Evolutionary conservation across 2,797 vertebrate genomes (phyloP).

Genomic region (Diglossa cyanea): DNA sequence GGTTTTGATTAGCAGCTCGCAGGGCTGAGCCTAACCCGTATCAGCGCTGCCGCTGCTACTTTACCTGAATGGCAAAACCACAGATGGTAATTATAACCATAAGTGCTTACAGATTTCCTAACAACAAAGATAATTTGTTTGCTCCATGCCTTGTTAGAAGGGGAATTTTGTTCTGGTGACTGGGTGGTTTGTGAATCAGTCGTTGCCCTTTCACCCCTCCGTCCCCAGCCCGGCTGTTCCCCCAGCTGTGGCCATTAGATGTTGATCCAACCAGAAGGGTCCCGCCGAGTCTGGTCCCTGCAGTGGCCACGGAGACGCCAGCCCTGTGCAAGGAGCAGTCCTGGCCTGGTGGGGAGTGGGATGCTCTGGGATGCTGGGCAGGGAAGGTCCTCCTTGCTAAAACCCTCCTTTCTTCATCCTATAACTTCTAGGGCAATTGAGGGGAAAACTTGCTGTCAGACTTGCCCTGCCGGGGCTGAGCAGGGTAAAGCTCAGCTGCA

Average conservation of each 20-base stretch:
- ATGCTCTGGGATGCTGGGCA: not conserved
- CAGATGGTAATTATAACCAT: slow-evolving; percentile 78
- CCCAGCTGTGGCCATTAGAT: slow-evolving; percentile 52
- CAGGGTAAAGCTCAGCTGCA: not conserved
- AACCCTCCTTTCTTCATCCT: not conserved
- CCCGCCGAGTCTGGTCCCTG: not conserved
- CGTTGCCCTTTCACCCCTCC: slow-evolving; percentile 69
- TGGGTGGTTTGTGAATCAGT: slow-evolving; percentile 71
- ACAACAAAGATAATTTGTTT: slow-evolving; percentile 80
- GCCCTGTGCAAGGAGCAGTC: not conserved
- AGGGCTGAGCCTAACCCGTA: slow-evolving; percentile 48
- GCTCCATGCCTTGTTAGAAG: slow-evolving; percentile 78
- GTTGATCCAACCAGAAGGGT: slow-evolving; percentile 45
- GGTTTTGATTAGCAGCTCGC: slow-evolving; percentile 77
- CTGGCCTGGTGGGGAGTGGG: not conserved
- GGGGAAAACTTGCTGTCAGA: not conserved
- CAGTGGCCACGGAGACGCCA: not conserved
- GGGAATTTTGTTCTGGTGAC: slow-evolving; percentile 67
- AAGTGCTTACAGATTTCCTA: slow-evolving; percentile 81
- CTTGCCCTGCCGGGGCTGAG: not conserved
- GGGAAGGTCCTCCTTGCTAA: not conserved
- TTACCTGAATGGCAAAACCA: slow-evolving; percentile 73
- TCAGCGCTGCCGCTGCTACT: slow-evolving; percentile 56
- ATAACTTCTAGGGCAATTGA: accelerated
- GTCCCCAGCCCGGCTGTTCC: slow-evolving; percentile 40